phyloP scores from a whole-genome alignment of 2,888 invertebrate genomes.

The Polietes domitor region DNA sequence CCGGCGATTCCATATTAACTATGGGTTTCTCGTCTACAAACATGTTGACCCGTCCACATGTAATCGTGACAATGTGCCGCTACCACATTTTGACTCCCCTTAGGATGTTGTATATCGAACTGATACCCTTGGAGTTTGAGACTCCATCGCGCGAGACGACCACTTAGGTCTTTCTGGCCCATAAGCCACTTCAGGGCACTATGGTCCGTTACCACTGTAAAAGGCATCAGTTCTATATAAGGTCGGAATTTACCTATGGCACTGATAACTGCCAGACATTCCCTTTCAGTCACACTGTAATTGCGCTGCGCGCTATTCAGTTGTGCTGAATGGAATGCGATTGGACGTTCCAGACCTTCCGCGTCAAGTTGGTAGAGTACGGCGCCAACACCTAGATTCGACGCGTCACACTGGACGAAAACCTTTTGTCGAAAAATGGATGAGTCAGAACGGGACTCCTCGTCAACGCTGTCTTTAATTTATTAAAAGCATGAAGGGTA shows the following conservation, averaged over 20 bases:
- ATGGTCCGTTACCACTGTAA: not conserved
- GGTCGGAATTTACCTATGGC: constrained; percentile 43
- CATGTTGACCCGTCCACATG: not conserved
- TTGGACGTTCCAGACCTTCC: constrained; percentile 32
- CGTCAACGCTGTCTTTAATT: constrained; percentile 39
- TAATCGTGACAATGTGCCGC: not conserved
- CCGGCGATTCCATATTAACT: not conserved
- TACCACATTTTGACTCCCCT: not conserved
- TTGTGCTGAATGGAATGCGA: constrained; percentile 37
- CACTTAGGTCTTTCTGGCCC: constrained; percentile 37
- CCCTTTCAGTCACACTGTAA: constrained; percentile 44
- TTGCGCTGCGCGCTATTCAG: constrained; percentile 26
- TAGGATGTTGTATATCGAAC: not conserved
- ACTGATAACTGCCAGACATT: constrained; percentile 34
- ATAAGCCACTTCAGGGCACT: not conserved
- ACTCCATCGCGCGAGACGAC: constrained; percentile 51
- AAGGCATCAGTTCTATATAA: constrained; percentile 33
- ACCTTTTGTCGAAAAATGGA: constrained; percentile 38
- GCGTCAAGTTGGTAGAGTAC: constrained; percentile 44
- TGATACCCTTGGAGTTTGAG: constrained; percentile 43
- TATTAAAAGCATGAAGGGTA: constrained; percentile 18
- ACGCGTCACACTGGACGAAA: constrained; percentile 48
- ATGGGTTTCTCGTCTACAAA: not conserved
- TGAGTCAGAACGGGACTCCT: constrained; percentile 34
- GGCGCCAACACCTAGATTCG: constrained; percentile 17